Base-by-base conservation (phyloP, 2,888 invertebrate genomes). In the Vesta saturnalis region DNA sequence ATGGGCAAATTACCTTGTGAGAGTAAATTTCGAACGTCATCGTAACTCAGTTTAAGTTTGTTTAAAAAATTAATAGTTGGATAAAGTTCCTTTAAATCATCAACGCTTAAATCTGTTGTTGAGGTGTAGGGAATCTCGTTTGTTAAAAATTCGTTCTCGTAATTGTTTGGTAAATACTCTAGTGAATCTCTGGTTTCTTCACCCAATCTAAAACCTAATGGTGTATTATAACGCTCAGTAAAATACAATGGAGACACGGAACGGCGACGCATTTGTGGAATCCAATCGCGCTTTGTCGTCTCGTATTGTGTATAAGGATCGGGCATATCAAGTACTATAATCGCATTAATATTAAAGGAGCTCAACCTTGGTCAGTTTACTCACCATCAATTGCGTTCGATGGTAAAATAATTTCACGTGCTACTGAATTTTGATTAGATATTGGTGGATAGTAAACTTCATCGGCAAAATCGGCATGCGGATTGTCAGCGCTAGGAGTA, bases 391-490 rank as follows among this genome's bases (percentile, higher is more conserved):
- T 75, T 6, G 86, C 88, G 52, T 86, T 85, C 5, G 86, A 76
- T 12, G 88, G 84, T 70, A 88, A 84, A 76, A 87, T 88, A 60
- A 87, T 86, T 14, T 84, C 75, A 46, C 84, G 83, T 8, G 82
- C 79, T 57, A 80, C 77, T 46, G 81, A 82, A 47, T 85, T 84
- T 19, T 74, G 86, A 60, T 88, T 86, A 54, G 85, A 83, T 67
- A 87, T 78, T 63, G 93, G 91, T 19, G 94, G 94, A 81, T 88
- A 92, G 81, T 92, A 94, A 14, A 93, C 87, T 84, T 94, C 93
- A 78, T 94, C 93, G n/a, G 94, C 92, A 79, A 89, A 94, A 73
- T 91, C 89, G 1, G 89, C 88, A 69, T 87, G 85, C 0, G 87
- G 87, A 78, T 92, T 88, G 4, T 85, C 86, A 64, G 86, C 83